Evolutionary conservation across 1,140 invertebrate species (phyloP), one percentile per base, ranked within the genome.

Genomic region (Armadillidium nasatum): DNA sequence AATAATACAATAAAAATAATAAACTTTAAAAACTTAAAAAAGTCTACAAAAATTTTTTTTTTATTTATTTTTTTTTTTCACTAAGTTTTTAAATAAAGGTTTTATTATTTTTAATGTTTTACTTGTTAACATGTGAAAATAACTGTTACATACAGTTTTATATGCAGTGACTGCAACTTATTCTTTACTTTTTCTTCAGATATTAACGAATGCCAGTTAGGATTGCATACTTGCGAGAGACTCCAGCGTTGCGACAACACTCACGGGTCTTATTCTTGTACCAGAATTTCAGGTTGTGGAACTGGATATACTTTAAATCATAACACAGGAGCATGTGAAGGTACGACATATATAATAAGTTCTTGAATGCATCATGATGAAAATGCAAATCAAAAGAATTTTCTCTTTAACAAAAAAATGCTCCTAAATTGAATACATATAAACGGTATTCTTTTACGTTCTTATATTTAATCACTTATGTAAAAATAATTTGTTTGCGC

Each of bases 241-340:
- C 88, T 88, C 7, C 93, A 96, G 83, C 85, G 94, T 44, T 97
- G 94, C 83, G 93, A 96, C 83, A 97, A 97, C 83, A 95, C 92
- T 0, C 87, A 94, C 22, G 94, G 94, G 2, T 94, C 93, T 10
- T 96, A 89, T 83, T 87, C 90, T 15, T 97, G 95, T 83, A 90
- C 94, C 15, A 84, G 93, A 60, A 91, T 91, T 43, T 88, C 92
- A 22, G 91, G 92, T 0, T 99, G 97, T 85, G 97, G 97, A 0
- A 99, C 96, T 0, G 97, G 97, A 0, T 99, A 99, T 83, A 96
- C 95, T 0, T 85, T 98, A 4, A 96, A 98, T 83, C 91, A 92
- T 9, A 88, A 90, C 10, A 93, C 91, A 4, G 91, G 94, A 75
- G 86, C 89, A 76, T 98, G 96, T 85, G 93, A 94, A 87, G 93